These are phyloP conservation scores for Falco punctatus DNA, from an alignment of 2,113 vertebrate genomes.

Conservation along the genomic window DNA sequence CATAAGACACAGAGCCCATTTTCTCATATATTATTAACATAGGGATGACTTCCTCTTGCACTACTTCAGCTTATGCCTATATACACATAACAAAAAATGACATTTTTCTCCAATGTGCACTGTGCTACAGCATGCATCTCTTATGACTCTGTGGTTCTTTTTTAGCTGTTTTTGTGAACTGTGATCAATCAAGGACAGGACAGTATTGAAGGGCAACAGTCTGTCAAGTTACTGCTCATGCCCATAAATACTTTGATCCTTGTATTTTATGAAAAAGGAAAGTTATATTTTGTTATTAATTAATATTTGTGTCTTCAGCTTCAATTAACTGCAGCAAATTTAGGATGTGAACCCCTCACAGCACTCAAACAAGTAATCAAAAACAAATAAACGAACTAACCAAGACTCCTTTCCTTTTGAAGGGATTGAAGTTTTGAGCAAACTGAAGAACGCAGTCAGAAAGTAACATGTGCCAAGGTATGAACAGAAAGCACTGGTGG, in stretches of 20 bases:
- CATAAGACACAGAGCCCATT: background rate
- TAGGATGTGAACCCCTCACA: background rate
- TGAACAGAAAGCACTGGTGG: background rate
- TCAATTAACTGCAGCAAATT: background rate
- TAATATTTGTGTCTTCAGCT: background rate
- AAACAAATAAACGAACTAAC: background rate
- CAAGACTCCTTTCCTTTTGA: background rate
- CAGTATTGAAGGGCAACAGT: background rate
- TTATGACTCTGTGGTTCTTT: background rate
- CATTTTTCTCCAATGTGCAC: rapidly evolving
- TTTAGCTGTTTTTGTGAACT: background rate
- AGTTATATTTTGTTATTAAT: background rate
- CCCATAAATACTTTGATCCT: background rate
- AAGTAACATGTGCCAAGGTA: background rate
- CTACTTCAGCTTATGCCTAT: background rate
- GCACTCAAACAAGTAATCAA: background rate
- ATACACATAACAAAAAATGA: background rate
- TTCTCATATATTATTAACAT: background rate
- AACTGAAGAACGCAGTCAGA: background rate
- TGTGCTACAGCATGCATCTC: background rate
- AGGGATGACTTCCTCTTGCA: background rate
- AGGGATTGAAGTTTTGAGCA: rapidly evolving
- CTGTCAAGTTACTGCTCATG: background rate
- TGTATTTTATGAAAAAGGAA: background rate
- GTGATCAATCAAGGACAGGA: background rate